Base-by-base conservation (phyloP, 2,113 vertebrate genomes). In the Columbina picui region DNA sequence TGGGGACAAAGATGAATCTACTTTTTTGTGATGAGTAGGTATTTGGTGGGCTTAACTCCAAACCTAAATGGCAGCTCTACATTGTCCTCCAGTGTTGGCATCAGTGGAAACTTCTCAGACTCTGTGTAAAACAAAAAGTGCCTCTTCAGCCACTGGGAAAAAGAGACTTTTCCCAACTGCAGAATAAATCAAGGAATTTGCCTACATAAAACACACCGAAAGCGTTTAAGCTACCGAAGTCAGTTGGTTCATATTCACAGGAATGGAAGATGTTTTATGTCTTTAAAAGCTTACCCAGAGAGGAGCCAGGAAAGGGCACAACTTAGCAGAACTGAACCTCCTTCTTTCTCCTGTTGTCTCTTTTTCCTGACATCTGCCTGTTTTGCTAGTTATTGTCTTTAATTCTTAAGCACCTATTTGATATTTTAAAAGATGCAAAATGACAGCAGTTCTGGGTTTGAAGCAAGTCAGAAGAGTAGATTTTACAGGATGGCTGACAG, bases 51-150 rank as follows among this genome's bases (percentile, higher is more conserved):
- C 52, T 85, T 78, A 57, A 47, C 19, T n/a, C 36, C 19, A 43
- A 43, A 61, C 36, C 10, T 14, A 55, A 84, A 30, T 7, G 8
- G 29, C 45, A 68, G 39, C 23, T 27, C 60, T 71, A 23, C 15
- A 0, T 87, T 53, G 14, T 2, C 5, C 27, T 55, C 19, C 32
- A n/a, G 8, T 21, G 7, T 38, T 59, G 4, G 38, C 2, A 0
- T 82, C 22, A 21, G 45, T 26, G 59, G 60, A 47, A 52, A 52
- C 25, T 52, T 52, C 25, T 52, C 26, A 52, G 50, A 27, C 50
- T 27, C 25, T 52, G 25, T 26, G 8, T 26, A 36, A 73, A 52
- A 21, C 27, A 34, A 80, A 52, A 15, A 1, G 7, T 30, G 34
- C 10, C 26, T 82, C 45, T 77, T 39, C 38, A 84, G 47, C 9